These are phyloP conservation scores for Sitta europaea DNA, from an alignment of 2,113 vertebrate species.

Conservation along the genomic window DNA sequence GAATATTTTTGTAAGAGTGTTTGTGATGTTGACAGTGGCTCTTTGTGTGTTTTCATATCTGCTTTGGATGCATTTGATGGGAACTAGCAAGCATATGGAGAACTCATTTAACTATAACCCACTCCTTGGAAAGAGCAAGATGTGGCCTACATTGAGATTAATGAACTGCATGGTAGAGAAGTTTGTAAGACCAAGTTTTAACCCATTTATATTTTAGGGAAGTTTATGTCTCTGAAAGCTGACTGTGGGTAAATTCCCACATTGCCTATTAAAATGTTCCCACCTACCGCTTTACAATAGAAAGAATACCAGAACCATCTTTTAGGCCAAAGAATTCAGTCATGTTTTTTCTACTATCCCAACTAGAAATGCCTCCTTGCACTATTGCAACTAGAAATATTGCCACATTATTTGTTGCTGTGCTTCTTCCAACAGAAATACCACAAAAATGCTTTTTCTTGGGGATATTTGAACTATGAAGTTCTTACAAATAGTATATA, in stretches of 20 bases:
- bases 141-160: not conserved
- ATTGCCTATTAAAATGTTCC: constrained; percentile 32
- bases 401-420: constrained; percentile 67
- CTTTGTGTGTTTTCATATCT: not conserved
- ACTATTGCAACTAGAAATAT: constrained; percentile 65
- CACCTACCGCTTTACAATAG: constrained; percentile 1
- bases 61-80: not conserved
- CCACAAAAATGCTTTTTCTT: constrained; percentile 75
- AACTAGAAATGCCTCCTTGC: constrained; percentile 14
- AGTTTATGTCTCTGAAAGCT: not conserved
- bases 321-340: constrained; percentile 21
- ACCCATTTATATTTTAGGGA: not conserved
- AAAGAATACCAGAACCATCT: not conserved
- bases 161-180: not conserved
- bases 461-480: constrained; percentile 45
- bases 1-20: not conserved
- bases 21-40: not conserved
- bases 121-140: not conserved
- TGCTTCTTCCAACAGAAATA: constrained; percentile 74
- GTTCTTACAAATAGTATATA: constrained; percentile 65
- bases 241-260: constrained; percentile 27
- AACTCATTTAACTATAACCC: not conserved
- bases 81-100: not conserved
- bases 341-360: constrained; percentile 18
- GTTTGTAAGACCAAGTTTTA: not conserved